These are phyloP conservation scores for Ceratosolen fusciceps DNA, from an alignment of 1,140 invertebrate genomes.

Conservation along the genomic window DNA sequence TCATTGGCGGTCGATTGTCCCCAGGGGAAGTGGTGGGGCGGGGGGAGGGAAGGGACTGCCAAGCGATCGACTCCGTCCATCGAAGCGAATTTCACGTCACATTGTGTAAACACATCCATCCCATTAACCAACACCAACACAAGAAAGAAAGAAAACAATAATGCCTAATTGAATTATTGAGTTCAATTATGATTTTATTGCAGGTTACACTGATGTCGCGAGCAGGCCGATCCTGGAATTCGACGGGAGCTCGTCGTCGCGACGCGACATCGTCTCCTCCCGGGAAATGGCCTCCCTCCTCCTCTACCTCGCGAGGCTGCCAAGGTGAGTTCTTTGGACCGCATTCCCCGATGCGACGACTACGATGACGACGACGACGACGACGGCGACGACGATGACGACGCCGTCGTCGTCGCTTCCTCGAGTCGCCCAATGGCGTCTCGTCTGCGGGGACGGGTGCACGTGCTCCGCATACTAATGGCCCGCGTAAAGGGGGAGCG, in stretches of 20 bases:
- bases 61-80: too few relatives aligned
- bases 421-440: not conserved
- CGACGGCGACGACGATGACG: too few relatives aligned
- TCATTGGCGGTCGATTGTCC: too few relatives aligned
- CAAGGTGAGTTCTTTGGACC: constrained; percentile 60
- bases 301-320: constrained; percentile 68
- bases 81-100: too few relatives aligned
- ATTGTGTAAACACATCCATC: too few relatives aligned
- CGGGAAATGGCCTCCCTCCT: constrained; percentile 66
- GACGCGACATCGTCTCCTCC: constrained; percentile 60
- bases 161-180: not conserved
- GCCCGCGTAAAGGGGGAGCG: too few relatives aligned
- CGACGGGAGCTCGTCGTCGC: constrained; percentile 58
- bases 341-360: constrained; percentile 3
- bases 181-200: constrained; percentile 37
- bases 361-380: too few relatives aligned
- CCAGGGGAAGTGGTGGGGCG: too few relatives aligned
- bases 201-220: constrained; percentile 61
- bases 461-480: constrained; percentile 1
- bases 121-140: too few relatives aligned
- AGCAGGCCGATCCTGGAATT: constrained; percentile 66
- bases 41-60: too few relatives aligned
- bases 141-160: too few relatives aligned
- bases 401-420: not conserved
- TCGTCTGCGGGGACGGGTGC: not conserved